Evolutionary conservation across 2,888 invertebrate genomes (phyloP).

Genomic region (Acrobasis consociella): DNA sequence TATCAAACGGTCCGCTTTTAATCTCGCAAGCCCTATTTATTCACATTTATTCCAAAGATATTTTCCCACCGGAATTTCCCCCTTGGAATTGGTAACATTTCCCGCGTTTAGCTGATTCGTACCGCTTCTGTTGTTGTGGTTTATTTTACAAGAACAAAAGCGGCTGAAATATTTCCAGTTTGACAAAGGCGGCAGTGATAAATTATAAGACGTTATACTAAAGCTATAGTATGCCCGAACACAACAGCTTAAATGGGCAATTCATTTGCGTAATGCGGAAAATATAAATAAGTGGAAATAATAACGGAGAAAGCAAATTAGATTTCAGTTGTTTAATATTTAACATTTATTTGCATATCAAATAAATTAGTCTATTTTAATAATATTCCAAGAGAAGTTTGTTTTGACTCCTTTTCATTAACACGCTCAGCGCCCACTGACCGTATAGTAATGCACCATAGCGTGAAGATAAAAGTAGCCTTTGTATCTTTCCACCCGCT

Average conservation of each 20-base stretch:
- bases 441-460: too few species aligned
- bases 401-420: too few species aligned
- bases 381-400: too few species aligned
- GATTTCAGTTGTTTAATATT: too few species aligned
- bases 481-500: too few species aligned
- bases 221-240: conserved; percentile 37
- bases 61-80: conserved; percentile 76
- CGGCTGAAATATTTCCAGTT: conserved; percentile 58
- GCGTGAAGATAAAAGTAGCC: too few species aligned
- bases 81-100: conserved; percentile 72
- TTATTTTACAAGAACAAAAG: conserved; percentile 62
- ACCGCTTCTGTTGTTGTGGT: conserved; percentile 64
- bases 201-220: conserved; percentile 47
- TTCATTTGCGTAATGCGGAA: conserved; percentile 5
- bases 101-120: conserved; percentile 74
- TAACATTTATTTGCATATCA: too few species aligned
- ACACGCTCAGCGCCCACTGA: too few species aligned
- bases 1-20: conserved; percentile 72
- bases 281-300: conserved; percentile 31
- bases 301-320: not conserved
- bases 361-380: too few species aligned
- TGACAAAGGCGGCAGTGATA: conserved; percentile 56
- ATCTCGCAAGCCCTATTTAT: conserved; percentile 77
- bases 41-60: conserved; percentile 77
- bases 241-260: conserved; percentile 33